Conservation (phyloP, 2,888 invertebrate species). For the Ectemnius cavifrons region DNA sequence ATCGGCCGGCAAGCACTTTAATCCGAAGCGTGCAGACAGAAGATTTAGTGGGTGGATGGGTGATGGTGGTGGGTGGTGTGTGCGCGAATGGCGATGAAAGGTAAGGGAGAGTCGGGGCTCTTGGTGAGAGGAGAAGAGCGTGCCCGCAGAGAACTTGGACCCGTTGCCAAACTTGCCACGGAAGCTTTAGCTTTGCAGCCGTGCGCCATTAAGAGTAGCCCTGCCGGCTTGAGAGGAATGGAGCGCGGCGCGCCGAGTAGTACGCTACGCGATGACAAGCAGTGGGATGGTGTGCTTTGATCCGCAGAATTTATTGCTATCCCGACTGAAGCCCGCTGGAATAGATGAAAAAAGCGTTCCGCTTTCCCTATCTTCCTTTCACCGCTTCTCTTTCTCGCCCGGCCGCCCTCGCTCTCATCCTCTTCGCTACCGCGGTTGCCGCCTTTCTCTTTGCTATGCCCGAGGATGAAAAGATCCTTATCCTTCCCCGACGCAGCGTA, state of each 20-base stretch:
- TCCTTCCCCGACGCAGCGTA: slow-evolving; percentile 26
- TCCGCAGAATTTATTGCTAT: slow-evolving; percentile 57
- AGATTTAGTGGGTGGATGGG: neutral
- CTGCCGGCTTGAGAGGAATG: no score
- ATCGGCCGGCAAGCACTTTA: slow-evolving; percentile 15
- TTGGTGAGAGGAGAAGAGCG: neutral
- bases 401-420: no score
- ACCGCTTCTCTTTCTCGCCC: no score
- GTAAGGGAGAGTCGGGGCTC: neutral
- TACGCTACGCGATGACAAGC: slow-evolving; percentile 29
- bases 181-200: slow-evolving; percentile 28
- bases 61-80: neutral
- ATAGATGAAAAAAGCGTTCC: slow-evolving; percentile 41
- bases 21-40: slow-evolving; percentile 17
- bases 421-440: no score
- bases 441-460: slow-evolving; percentile 30
- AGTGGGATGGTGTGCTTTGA: slow-evolving; percentile 42
- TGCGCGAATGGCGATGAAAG: neutral
- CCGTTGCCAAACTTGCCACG: slow-evolving; percentile 36
- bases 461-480: slow-evolving; percentile 54
- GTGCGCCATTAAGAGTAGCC: slow-evolving; percentile 37
- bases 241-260: neutral
- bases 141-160: slow-evolving; percentile 14
- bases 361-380: slow-evolving; percentile 19
- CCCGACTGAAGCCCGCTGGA: slow-evolving; percentile 36